Base-by-base conservation (phyloP, 2,888 invertebrate genomes). In the Eupithecia centaureata region DNA sequence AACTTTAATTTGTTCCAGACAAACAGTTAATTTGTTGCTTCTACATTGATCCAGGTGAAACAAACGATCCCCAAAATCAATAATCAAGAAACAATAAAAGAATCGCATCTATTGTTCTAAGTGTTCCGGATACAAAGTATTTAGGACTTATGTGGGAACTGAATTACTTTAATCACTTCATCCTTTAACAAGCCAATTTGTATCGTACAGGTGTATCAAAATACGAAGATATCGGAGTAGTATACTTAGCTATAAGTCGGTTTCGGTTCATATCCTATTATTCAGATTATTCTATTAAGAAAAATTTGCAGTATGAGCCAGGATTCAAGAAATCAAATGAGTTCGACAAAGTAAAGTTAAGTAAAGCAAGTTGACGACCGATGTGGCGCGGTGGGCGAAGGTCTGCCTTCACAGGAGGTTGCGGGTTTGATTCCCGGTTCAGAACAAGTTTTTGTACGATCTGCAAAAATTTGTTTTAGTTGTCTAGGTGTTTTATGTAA, bases 151-250 rank as follows among this genome's bases (percentile, higher is more conserved):
- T 54, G 63, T 70, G 70, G 63, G 66, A 70, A 61, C 65, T 63
- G 59, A n/a, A 66, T 66, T 70, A 66, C 35, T 52, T 30, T 66
- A 61, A 70, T 66, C 66, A 57, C 58, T 70, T 63, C 33, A 66
- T 70, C 57, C 51, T 42, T n/a, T 60, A 70, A 65, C 69, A 65
- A 70, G 63, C 66, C 42, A 70, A 70, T 70, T 70, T 70, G 70
- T 70, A 58, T 42, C 28, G 15, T 61, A 70, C 70, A 70, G 70
- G 70, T 70, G 70, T 60, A 57, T 56, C 57, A 42, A 57, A 61
- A 58, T 38, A 38, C n/a, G 18, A 42, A 27, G 15, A 8, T 18
- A 25, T 35, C 3, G 52, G 65, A 70, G 57, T n/a, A 54, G 10
- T 42, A 54, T 12, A 32, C 4, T 18, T 57, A 27, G 52, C 27